Base-by-base conservation (phyloP, 2,113 vertebrate species). In the Cyprinodon brontotheroides region DNA sequence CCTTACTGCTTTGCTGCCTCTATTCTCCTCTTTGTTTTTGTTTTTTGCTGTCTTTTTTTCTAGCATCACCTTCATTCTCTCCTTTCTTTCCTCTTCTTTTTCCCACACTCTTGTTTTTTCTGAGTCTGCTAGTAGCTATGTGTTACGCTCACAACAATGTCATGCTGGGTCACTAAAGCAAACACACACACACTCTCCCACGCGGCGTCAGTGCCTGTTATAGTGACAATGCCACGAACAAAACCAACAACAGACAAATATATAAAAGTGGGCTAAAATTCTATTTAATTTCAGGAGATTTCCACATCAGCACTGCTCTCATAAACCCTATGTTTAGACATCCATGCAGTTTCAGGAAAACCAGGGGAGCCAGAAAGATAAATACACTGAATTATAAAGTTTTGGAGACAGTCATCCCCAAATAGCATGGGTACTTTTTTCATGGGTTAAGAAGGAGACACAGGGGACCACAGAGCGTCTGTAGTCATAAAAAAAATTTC, bases 181-280 rank as follows among this genome's bases (percentile, higher is more conserved):
- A 68, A 68, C 72, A 83, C 60, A 80, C 63, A 81, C 77, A 81
- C 87, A 68, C 87, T 70, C 85, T 70, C 87, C 86, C 88, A 91
- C 88, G 71, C 81, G 88, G 89, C 91, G 86, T 91, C 91, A 88
- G 89, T 66, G 87, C 82, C 87, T 89, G 86, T 88, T 88, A 88
- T 90, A 86, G 88, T 86, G 86, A 89, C 88, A 87, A 74, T 76
- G 37, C 75, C 29, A 79, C 57, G 83, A 81, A 88, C 85, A 88
- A 91, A 89, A 89, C 89, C 90, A 85, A 82, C 89, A 80, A 83
- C 80, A 87, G 88, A 89, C 88, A 87, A 87, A 91, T 86, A 81
- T 86, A 89, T 87, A 86, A 91, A 89, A 86, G 81, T 45, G 86
- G 87, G 76, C 86, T 87, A 78, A 86, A 83, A 88, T 89, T 92